A percentile compares a stretch with the other conserved stretches of the same genome.
Evolutionary conservation across 2,113 vertebrate genomes (phyloP).

Genomic region (Leptocoma aspasia): DNA sequence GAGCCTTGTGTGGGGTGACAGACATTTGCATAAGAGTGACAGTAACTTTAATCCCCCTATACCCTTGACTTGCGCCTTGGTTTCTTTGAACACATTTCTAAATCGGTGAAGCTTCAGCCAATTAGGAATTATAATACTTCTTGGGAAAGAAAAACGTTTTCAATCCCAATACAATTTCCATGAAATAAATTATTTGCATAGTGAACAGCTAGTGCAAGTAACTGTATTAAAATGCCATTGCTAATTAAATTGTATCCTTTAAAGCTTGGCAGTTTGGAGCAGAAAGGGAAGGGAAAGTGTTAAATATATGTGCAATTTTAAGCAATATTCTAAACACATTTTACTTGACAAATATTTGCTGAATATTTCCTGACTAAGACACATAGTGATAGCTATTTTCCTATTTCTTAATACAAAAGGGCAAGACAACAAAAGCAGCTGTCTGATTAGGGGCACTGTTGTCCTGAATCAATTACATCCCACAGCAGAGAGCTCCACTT

Average conservation of each 20-base stretch:
- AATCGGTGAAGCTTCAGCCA: conserved; percentile 11
- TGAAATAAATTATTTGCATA: conserved; percentile 15
- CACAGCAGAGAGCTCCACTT: conserved; percentile 25
- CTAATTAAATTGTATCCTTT: conserved; percentile 6
- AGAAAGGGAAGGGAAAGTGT: not conserved
- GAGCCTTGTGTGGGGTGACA: conserved; percentile 30
- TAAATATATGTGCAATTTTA: conserved; percentile 12
- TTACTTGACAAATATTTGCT: conserved; percentile 39
- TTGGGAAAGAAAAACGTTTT: not conserved
- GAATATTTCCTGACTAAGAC: conserved; percentile 22
- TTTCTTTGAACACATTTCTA: conserved; percentile 50
- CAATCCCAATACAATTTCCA: conserved; percentile 18
- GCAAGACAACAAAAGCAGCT: conserved; percentile 50
- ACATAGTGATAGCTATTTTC: conserved; percentile 52
- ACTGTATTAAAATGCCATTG: conserved; percentile 12
- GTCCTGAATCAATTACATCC: conserved; percentile 52
- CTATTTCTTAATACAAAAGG: conserved; percentile 42
- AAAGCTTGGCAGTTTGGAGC: not conserved
- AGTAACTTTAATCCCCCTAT: conserved; percentile 40
- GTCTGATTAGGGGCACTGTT: conserved; percentile 48
- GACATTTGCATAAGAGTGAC: conserved; percentile 60
- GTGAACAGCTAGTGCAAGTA: not conserved
- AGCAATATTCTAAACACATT: not conserved
- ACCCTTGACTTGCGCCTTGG: conserved; percentile 20
- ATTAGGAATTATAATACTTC: conserved; percentile 48